Conservation (phyloP, 2,797 vertebrate genomes). For the Eidolon dupreanum region DNA sequence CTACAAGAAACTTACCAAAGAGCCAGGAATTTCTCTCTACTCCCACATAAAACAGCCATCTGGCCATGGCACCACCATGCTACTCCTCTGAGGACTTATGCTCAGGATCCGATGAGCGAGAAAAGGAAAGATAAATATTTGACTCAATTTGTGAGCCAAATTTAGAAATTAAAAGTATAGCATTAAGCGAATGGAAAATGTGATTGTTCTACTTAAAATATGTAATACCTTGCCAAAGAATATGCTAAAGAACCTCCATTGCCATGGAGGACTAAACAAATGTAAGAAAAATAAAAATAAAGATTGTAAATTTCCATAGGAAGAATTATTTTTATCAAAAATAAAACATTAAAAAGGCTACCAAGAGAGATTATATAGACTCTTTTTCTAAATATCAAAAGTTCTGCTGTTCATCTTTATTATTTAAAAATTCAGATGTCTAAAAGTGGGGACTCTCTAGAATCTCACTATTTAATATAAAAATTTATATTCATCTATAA, state of each 20-base stretch:
- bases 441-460: not conserved
- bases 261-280: not conserved
- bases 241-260: not conserved
- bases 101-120: not conserved
- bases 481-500: not conserved
- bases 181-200: not conserved
- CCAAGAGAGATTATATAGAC: not conserved
- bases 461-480: not conserved
- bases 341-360: not conserved
- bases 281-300: not conserved
- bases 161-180: slow-evolving; percentile 24
- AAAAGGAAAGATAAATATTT: slow-evolving; percentile 4
- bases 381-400: slow-evolving; percentile 16
- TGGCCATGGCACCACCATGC: not conserved
- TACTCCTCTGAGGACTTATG: not conserved
- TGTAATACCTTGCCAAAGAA: not conserved
- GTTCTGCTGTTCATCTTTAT: not conserved
- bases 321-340: slow-evolving; percentile 2
- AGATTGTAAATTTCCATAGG: not conserved
- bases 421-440: slow-evolving; percentile 47
- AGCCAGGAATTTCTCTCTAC: not conserved
- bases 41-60: not conserved
- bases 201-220: not conserved
- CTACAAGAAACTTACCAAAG: not conserved
- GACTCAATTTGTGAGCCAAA: not conserved